phyloP scores from a whole-genome alignment of 2,113 vertebrate species.

The Dermatemys mawii region DNA sequence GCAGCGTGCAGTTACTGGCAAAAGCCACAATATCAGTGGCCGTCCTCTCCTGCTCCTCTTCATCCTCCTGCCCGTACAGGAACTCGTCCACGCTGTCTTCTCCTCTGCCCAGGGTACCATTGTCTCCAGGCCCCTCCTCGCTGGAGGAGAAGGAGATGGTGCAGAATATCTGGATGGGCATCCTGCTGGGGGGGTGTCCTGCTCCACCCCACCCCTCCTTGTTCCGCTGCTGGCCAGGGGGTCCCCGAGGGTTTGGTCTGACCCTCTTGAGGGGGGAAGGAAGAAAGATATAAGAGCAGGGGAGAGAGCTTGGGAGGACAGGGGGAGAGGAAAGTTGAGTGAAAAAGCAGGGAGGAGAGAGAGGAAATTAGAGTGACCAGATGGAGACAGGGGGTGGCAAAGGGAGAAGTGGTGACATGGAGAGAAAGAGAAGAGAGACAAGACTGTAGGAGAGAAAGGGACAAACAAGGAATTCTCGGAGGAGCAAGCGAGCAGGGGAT shows the following conservation, averaged over 20 bases:
- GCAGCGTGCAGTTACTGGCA: constrained; percentile 87
- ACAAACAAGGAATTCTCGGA: background rate
- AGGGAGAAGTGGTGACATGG: background rate
- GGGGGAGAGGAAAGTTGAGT: background rate
- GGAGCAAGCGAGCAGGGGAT: background rate
- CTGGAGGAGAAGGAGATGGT: constrained; percentile 91
- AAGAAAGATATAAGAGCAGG: background rate
- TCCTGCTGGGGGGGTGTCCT: constrained; percentile 34
- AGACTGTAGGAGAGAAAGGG: constrained; percentile 23
- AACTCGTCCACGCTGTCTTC: constrained; percentile 32
- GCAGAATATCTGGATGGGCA: constrained; percentile 96
- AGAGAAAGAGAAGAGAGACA: background rate
- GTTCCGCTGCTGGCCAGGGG: background rate
- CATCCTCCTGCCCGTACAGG: constrained; percentile 45
- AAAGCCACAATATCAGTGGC: constrained; percentile 84
- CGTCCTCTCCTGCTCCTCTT: constrained; percentile 26
- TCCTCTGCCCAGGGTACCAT: background rate
- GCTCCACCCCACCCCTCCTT: background rate
- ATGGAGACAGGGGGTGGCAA: background rate
- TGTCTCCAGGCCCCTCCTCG: constrained; percentile 75
- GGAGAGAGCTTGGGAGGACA: background rate
- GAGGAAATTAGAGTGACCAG: background rate
- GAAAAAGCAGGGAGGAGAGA: background rate
- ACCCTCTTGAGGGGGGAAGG: accelerated
- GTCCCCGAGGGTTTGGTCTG: background rate